A percentile compares a stretch with the other conserved stretches of the same genome.
Evolutionary conservation across 2,797 vertebrate species (phyloP).

Genomic region (Oryzias sinensis): DNA sequence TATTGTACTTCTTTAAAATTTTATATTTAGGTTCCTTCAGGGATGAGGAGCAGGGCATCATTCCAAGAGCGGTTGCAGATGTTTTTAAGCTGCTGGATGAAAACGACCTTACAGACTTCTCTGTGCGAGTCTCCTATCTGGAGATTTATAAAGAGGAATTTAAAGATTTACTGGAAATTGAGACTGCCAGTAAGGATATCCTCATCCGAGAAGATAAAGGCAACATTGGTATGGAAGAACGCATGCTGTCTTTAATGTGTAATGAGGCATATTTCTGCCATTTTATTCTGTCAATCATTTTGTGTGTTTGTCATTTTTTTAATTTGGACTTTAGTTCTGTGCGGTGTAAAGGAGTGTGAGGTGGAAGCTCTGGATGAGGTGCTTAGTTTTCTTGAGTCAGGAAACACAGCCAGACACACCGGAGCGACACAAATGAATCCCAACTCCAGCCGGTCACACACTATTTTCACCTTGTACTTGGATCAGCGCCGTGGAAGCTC

Average conservation of each 20-base stretch:
- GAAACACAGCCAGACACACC: constrained; percentile 92
- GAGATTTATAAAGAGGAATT: constrained; percentile 98
- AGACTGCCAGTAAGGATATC: constrained; percentile 94
- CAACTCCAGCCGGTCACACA: constrained; percentile 94
- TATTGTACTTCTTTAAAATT: constrained; percentile 1
- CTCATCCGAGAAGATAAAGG: constrained; percentile 94
- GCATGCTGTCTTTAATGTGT: constrained; percentile 3
- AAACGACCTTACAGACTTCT: constrained; percentile 91
- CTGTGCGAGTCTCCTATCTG: constrained; percentile 90
- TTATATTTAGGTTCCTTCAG: constrained; percentile 85
- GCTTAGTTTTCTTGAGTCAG: constrained; percentile 93
- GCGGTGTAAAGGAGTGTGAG: constrained; percentile 92
- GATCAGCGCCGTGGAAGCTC: constrained; percentile 87
- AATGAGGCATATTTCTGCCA: no score
- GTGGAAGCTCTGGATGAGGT: constrained; percentile 97
- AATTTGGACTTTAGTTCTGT: constrained; percentile 80
- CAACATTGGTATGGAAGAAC: constrained; percentile 82
- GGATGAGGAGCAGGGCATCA: constrained; percentile 95
- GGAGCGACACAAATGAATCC: constrained; percentile 93
- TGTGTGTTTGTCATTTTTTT: constrained; percentile 8
- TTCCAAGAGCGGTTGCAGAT: constrained; percentile 92
- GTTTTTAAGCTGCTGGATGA: constrained; percentile 94
- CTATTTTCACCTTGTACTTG: constrained; percentile 92
- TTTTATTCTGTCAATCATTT: background rate
- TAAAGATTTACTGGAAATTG: constrained; percentile 91